These are phyloP conservation scores for Crotalus viridis DNA, from an alignment of 2,113 vertebrate species.

Conservation along the genomic window DNA sequence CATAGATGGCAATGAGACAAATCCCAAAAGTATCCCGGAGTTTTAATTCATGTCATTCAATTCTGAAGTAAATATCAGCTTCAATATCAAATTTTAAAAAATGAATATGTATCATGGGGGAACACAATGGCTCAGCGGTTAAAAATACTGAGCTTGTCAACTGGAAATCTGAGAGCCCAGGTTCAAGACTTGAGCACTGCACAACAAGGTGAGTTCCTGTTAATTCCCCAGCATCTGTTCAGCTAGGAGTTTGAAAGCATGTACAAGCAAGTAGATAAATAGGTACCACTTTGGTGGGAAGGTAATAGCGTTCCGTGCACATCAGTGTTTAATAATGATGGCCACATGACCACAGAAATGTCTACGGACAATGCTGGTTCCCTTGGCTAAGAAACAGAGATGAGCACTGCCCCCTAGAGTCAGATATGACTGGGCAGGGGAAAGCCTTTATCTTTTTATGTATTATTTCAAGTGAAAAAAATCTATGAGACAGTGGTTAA, in stretches of 20 bases:
- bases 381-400: not conserved
- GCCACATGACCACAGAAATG: not conserved
- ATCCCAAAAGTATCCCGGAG: not conserved
- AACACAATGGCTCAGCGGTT: not conserved
- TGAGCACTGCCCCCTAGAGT: not conserved
- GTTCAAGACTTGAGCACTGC: not conserved
- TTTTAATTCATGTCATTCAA: not conserved
- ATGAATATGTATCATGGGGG: not conserved
- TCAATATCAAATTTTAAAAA: not conserved
- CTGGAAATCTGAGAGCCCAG: not conserved
- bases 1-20: not conserved
- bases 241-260: not conserved
- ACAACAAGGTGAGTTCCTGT: not conserved
- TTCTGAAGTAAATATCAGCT: not conserved
- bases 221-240: not conserved
- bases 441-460: not conserved
- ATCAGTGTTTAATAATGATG: not conserved
- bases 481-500: not conserved
- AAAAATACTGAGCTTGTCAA: not conserved
- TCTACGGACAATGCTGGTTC: not conserved
- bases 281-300: not conserved
- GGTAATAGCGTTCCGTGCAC: not conserved
- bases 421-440: not conserved
- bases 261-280: not conserved
- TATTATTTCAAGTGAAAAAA: not conserved